A percentile compares a stretch with the other conserved stretches of the same genome.
Evolutionary conservation across 53 echinoderm and acorn worm species (phyloP).

Genomic region (Zoroaster sp.): DNA sequence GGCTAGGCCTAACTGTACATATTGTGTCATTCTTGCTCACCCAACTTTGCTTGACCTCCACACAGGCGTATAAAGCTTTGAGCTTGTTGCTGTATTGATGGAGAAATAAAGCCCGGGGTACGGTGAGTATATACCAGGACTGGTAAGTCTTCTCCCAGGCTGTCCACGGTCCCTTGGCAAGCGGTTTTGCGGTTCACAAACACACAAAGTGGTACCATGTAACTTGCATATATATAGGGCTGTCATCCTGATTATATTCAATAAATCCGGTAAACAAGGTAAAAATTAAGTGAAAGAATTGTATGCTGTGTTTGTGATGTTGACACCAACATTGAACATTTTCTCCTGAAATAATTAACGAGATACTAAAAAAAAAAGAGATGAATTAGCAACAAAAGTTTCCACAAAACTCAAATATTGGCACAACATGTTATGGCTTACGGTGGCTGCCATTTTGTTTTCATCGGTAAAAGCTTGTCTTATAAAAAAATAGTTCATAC

Average conservation of each 20-base stretch:
- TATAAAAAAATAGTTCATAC: too few relatives aligned
- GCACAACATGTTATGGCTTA: background rate
- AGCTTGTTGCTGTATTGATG: constrained; percentile 58
- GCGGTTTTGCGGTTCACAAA: background rate
- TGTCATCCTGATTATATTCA: too few relatives aligned
- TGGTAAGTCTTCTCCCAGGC: constrained; percentile 44
- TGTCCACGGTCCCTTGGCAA: background rate
- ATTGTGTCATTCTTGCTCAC: constrained; percentile 63
- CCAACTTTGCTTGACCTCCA: constrained; percentile 68
- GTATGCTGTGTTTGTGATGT: too few relatives aligned
- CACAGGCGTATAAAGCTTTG: constrained; percentile 69
- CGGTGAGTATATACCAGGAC: constrained; percentile 63
- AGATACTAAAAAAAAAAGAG: too few relatives aligned
- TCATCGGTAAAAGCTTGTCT: too few relatives aligned
- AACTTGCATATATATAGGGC: too few relatives aligned
- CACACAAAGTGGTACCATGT: background rate
- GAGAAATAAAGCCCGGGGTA: constrained; percentile 31
- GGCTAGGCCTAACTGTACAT: constrained; percentile 56
- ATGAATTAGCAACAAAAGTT: too few relatives aligned
- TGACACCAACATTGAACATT: too few relatives aligned
- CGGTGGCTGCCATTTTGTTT: background rate
- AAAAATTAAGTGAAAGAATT: too few relatives aligned
- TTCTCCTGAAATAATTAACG: too few relatives aligned
- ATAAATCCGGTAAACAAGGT: too few relatives aligned
- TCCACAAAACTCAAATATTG: too few relatives aligned